Percentiles rank a stretch among this genome's conserved stretches.
Evolutionary conservation across 1,140 invertebrate species (phyloP).

Genomic region (Ceratoteleas bidentatus): DNA sequence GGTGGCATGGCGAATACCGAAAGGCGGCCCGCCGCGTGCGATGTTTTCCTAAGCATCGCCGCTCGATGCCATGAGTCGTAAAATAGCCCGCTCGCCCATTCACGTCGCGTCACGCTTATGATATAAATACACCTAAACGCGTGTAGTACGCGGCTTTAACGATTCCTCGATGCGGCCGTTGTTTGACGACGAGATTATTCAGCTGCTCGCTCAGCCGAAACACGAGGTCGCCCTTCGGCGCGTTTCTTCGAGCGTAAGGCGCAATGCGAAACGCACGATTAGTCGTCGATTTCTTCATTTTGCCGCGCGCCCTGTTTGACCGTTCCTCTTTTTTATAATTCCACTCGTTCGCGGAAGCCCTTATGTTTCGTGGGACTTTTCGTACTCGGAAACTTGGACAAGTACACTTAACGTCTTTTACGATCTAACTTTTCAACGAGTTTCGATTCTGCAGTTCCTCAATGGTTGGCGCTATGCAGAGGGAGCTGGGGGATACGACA

Average conservation of each 20-base stretch:
- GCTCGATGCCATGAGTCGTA: constrained; percentile 49
- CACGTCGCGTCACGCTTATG: constrained; percentile 36
- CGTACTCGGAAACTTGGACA: constrained; percentile 66
- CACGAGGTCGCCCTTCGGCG: constrained; percentile 2
- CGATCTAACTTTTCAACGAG: constrained; percentile 69
- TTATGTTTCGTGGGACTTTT: constrained; percentile 68
- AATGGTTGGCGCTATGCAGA: constrained; percentile 41
- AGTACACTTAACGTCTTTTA: constrained; percentile 70
- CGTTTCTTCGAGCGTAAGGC: too few species aligned
- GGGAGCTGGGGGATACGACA: constrained; percentile 19
- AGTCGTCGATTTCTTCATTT: constrained; percentile 41
- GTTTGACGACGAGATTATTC: constrained; percentile 32
- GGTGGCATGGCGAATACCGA: constrained; percentile 39
- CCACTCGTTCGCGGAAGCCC: constrained; percentile 60
- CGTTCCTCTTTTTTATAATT: constrained; percentile 53
- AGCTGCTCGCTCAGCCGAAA: constrained; percentile 30
- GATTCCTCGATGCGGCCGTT: constrained; percentile 21
- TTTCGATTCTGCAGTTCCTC: constrained; percentile 69
- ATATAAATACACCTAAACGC: constrained; percentile 28
- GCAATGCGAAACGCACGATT: constrained; percentile 40
- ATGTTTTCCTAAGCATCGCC: constrained; percentile 47
- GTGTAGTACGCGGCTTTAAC: constrained; percentile 22
- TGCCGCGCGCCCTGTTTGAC: constrained; percentile 42
- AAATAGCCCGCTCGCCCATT: constrained; percentile 30
- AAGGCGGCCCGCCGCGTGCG: constrained; percentile 45